These are phyloP conservation scores for Hormaphis cornu DNA, from an alignment of 1,140 invertebrate species.

Conservation along the genomic window DNA sequence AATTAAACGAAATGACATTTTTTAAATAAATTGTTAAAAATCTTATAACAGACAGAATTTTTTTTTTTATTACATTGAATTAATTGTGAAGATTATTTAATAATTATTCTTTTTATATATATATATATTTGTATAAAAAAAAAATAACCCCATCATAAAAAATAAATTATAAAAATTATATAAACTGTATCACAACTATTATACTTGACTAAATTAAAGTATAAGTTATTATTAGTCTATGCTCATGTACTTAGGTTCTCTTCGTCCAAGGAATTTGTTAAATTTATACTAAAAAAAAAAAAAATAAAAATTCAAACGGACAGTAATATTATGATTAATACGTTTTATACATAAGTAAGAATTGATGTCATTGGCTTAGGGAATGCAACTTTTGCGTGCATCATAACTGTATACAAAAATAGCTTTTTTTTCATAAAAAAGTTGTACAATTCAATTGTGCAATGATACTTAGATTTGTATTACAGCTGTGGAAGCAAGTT, in stretches of 20 bases:
- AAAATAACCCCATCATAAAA: not conserved
- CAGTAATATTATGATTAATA: conserved; percentile 14
- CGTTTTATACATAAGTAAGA: conserved; percentile 11
- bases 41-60: no score
- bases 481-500: conserved; percentile 20
- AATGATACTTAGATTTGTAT: conserved; percentile 7
- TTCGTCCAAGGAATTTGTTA: not conserved
- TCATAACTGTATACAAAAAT: conserved; percentile 14
- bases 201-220: conserved; percentile 24
- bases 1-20: no score
- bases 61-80: no score
- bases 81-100: not conserved
- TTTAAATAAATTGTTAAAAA: no score
- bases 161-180: conserved; percentile 16
- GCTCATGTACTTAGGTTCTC: not conserved
- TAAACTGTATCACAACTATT: conserved; percentile 29
- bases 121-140: not conserved
- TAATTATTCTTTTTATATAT: not conserved
- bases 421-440: conserved; percentile 10
- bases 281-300: not conserved
- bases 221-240: conserved; percentile 13
- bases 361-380: conserved; percentile 10
- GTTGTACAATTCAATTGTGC: conserved; percentile 4
- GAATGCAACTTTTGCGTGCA: conserved; percentile 3
- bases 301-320: not conserved